Conservation (phyloP, 2,797 vertebrate genomes). For the Macropodus opercularis region DNA sequence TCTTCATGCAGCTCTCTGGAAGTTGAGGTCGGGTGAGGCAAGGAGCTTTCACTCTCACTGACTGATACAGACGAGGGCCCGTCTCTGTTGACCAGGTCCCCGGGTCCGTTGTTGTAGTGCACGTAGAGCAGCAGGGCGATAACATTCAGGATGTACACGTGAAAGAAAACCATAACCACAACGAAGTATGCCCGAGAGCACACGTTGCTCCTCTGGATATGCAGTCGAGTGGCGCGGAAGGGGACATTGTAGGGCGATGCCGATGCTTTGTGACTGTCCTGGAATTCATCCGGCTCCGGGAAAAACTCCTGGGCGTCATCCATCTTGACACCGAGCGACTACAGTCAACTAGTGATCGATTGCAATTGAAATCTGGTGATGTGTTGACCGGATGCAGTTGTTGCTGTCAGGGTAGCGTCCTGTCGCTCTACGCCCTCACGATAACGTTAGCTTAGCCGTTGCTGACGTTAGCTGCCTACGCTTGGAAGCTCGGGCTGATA, state of each 20-base stretch:
- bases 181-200: conserved; percentile 94
- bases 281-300: conserved; percentile 45
- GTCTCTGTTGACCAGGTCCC: conserved; percentile 52
- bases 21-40: conserved; percentile 35
- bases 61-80: conserved; percentile 33
- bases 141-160: conserved; percentile 92
- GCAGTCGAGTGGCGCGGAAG: conserved; percentile 66
- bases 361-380: neutral
- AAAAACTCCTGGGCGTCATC: conserved; percentile 53
- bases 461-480: conserved; percentile 31
- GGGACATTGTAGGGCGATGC: conserved; percentile 30
- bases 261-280: conserved; percentile 31
- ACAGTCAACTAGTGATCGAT: neutral
- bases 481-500: conserved; percentile 14
- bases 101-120: conserved; percentile 89
- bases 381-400: neutral
- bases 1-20: conserved; percentile 41
- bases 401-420: neutral
- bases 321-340: conserved; percentile 42
- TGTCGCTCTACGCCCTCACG: neutral
- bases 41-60: conserved; percentile 11
- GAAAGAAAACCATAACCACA: conserved; percentile 95
- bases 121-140: conserved; percentile 92
- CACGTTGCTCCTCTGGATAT: conserved; percentile 84
- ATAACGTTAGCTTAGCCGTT: conserved; percentile 15